Evolutionary conservation across 2,888 invertebrate genomes (phyloP), one percentile per base, ranked within the genome.

Genomic region (Xanthia icteritia): DNA sequence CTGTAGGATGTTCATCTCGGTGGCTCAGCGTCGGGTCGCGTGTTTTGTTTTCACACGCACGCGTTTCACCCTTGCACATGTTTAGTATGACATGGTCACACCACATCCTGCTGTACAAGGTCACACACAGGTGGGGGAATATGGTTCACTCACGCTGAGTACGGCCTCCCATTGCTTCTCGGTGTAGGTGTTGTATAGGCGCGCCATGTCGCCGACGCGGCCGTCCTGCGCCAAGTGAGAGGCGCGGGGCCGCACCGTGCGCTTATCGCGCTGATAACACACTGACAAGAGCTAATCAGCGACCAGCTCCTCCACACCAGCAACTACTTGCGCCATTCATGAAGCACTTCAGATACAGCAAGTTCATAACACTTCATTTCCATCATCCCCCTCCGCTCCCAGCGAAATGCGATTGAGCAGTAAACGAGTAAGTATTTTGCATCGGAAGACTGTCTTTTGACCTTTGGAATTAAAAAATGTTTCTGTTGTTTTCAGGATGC

Each of bases 131-230:
- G 31, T 1, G 17, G 36, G 23, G 9, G 11, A 15, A 1, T 11
- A 31, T 61, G 2, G 51, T 39, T n/a, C 51, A 94, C 96, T 94
- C 90, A 96, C 96, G 71, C 76, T 82, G 71, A 96, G 89, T 70
- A 96, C 96, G 63, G 94, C 94, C 70, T 95, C 94, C 96, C 96
- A 96, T 87, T 96, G 96, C 85, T 92, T 89, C 13, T 93, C 92
- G 42, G 95, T 94, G 87, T 93, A 93, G 0, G 95, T 95, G 86
- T 94, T 95, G 89, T 93, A 94, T 75, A 92, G 86, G 36, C 92
- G 93, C 87, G 93, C 83, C 95, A 94, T 95, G 81, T 60, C 82
- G 78, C 79, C 82, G 76, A 77, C 77, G 79, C 82, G 84, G 70
- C 68, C 67, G 71, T 73, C 58, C 76, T 65, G 45, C 78, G 82